These are phyloP conservation scores for Rhysida immarginata DNA, from an alignment of 1,140 invertebrate species.

Conservation along the genomic window DNA sequence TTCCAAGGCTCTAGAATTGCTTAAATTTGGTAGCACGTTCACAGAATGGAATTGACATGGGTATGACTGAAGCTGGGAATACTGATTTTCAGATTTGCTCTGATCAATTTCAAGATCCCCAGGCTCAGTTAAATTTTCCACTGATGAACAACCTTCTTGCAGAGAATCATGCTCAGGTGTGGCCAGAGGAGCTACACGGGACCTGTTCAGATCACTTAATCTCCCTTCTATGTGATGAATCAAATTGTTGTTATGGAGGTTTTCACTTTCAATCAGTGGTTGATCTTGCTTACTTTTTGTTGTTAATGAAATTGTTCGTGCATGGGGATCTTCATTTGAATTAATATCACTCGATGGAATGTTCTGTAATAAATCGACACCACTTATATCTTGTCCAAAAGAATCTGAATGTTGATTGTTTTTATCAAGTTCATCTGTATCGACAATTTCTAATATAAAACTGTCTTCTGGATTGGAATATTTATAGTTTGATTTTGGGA, in stretches of 20 bases:
- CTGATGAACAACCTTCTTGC: slow-evolving; percentile 31
- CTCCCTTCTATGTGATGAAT: neutral
- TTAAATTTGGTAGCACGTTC: too few relatives aligned
- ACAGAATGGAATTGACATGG: too few relatives aligned
- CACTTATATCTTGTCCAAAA: neutral
- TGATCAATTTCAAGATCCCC: neutral
- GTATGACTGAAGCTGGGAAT: too few relatives aligned
- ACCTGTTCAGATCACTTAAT: neutral
- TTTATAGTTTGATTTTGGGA: neutral
- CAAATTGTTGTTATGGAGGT: neutral
- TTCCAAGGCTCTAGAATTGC: too few relatives aligned
- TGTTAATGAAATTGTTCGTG: neutral
- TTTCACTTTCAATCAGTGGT: neutral
- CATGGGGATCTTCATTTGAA: neutral
- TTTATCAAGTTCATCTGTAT: slow-evolving; percentile 44
- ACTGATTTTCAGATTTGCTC: too few relatives aligned
- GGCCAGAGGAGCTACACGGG: slow-evolving; percentile 35
- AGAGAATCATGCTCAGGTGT: slow-evolving; percentile 44
- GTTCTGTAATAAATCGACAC: neutral
- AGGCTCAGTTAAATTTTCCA: slow-evolving; percentile 21
- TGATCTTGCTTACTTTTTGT: neutral
- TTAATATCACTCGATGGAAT: neutral
- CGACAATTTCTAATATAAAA: slow-evolving; percentile 59
- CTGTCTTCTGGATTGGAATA: slow-evolving; percentile 42
- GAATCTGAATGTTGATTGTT: neutral